Conservation (phyloP, 2,888 invertebrate species). For the Steinernema carpocapsae region DNA sequence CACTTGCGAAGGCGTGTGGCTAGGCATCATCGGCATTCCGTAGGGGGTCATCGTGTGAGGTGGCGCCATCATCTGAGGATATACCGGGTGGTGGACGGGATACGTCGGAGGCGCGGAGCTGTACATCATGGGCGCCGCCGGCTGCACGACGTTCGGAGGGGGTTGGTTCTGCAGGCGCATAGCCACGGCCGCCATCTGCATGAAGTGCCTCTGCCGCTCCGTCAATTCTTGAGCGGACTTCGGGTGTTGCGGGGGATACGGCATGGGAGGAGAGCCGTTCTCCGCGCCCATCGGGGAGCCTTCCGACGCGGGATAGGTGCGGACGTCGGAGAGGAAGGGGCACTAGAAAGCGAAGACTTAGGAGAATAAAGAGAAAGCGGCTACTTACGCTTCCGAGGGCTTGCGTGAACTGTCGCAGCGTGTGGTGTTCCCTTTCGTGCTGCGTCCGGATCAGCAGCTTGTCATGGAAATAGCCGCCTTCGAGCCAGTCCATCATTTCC, state of each 20-base stretch:
- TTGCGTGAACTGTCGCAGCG: neutral
- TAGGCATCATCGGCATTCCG: neutral
- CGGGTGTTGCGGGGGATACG: neutral
- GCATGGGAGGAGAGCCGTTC: neutral
- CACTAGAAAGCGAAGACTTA: neutral
- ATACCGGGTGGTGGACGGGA: neutral
- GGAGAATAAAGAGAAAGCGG: neutral
- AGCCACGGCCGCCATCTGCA: neutral
- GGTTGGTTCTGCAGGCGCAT: slow-evolving; percentile 13
- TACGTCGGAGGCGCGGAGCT: neutral
- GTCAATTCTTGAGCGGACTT: neutral
- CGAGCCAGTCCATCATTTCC: neutral
- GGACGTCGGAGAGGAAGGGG: neutral
- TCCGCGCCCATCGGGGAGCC: neutral
- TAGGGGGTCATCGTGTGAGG: neutral
- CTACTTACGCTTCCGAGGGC: neutral
- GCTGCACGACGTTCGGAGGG: neutral
- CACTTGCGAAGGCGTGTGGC: neutral
- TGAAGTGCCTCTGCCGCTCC: neutral
- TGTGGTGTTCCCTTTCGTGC: neutral
- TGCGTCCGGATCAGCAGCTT: neutral
- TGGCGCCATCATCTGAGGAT: neutral
- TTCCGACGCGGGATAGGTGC: neutral
- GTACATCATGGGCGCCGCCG: slow-evolving; percentile 2
- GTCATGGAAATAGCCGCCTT: neutral